Percentiles rank a stretch among this genome's conserved stretches.
Evolutionary conservation across 2,797 vertebrate species (phyloP).

Genomic region (Hippocampus kuda): DNA sequence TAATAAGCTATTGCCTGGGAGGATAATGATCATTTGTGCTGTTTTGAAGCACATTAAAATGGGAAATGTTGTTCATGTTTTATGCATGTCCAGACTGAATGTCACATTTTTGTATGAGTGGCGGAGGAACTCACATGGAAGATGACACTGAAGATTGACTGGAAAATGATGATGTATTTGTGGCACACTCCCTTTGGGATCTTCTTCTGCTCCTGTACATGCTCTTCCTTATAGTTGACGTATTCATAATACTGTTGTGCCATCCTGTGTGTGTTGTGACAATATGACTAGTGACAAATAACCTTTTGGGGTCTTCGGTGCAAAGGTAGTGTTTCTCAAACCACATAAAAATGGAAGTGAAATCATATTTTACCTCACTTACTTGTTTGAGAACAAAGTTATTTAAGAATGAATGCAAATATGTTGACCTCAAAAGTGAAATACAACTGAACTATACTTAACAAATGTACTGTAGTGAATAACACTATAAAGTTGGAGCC

Average conservation of each 20-base stretch:
- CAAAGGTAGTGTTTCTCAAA: background rate
- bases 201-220: slow-evolving; percentile 76
- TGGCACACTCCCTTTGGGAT: slow-evolving; percentile 74
- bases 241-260: slow-evolving; percentile 93
- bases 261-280: slow-evolving; percentile 69
- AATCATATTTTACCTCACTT: too few relatives aligned
- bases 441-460: too few relatives aligned
- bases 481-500: too few relatives aligned
- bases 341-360: too few relatives aligned
- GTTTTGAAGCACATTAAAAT: background rate
- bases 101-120: background rate
- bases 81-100: background rate
- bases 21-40: background rate
- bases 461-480: too few relatives aligned
- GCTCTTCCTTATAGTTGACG: slow-evolving; percentile 79
- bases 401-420: too few relatives aligned
- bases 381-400: too few relatives aligned
- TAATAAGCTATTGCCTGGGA: background rate
- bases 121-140: slow-evolving; percentile 74
- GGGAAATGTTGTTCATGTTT: background rate
- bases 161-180: slow-evolving; percentile 79
- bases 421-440: too few relatives aligned
- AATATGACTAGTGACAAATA: background rate
- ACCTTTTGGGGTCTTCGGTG: background rate
- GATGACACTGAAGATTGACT: slow-evolving; percentile 77